Conservation (phyloP, 1,140 invertebrate genomes). For the Drosophila busckii region DNA sequence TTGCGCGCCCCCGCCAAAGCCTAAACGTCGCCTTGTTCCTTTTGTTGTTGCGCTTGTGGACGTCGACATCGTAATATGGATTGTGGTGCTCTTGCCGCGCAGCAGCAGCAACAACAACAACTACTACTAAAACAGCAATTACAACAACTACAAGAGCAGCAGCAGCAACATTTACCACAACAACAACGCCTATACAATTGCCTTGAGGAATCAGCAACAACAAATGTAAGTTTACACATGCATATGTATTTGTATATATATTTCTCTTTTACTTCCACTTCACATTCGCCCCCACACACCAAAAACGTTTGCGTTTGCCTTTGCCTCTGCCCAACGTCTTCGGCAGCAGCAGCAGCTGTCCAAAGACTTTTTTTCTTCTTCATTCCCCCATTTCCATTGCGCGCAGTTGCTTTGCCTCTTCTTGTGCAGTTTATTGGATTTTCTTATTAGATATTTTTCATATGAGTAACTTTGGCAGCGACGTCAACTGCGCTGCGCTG, state of each 20-base stretch:
- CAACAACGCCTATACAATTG: conserved; percentile 45
- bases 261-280: conserved; percentile 59
- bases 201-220: conserved; percentile 68
- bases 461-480: conserved; percentile 35
- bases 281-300: conserved; percentile 56
- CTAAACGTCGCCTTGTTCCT: conserved; percentile 17
- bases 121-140: conserved; percentile 34
- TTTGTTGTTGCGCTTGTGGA: conserved; percentile 18
- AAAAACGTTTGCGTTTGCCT: conserved; percentile 24
- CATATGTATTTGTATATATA: conserved; percentile 20
- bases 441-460: conserved; percentile 62
- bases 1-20: conserved; percentile 28
- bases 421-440: conserved; percentile 50
- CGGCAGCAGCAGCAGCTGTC: conserved; percentile 8
- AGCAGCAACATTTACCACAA: conserved; percentile 42
- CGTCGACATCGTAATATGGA: conserved; percentile 56
- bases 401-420: conserved; percentile 12
- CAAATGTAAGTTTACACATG: conserved; percentile 61
- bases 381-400: neutral
- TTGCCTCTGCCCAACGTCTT: conserved; percentile 12
- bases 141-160: conserved; percentile 36
- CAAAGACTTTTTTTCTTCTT: neutral
- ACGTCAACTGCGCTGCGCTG: conserved; percentile 26
- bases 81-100: conserved; percentile 71
- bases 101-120: conserved; percentile 55